Evolutionary conservation across 2,113 vertebrate genomes (phyloP).

Genomic region (Cinclus cinclus): DNA sequence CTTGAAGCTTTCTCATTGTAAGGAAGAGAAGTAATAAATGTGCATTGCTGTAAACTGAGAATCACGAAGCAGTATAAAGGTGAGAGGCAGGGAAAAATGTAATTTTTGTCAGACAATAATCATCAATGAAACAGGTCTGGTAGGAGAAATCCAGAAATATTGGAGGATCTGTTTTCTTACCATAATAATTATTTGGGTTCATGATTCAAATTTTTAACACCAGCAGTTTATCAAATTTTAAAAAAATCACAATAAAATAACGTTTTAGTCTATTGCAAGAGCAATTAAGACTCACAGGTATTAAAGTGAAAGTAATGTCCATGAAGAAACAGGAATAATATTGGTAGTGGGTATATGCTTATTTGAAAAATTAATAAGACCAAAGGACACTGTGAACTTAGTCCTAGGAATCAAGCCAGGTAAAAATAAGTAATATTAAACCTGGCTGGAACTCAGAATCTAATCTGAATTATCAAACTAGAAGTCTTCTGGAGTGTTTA

Average conservation of each 20-base stretch:
- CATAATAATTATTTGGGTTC: neutral
- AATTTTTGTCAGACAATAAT: neutral
- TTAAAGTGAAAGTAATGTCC: neutral
- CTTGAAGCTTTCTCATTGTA: neutral
- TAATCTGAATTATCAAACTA: neutral
- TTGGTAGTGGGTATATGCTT: neutral
- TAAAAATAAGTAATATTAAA: slow-evolving; percentile 32
- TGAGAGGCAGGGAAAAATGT: neutral
- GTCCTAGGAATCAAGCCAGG: slow-evolving; percentile 34
- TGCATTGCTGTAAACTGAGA: neutral
- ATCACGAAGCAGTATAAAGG: neutral
- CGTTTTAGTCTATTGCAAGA: neutral
- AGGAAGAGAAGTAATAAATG: neutral
- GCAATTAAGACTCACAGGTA: neutral
- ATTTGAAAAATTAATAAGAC: slow-evolving; percentile 8
- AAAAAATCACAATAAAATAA: neutral
- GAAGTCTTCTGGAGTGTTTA: neutral
- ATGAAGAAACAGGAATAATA: neutral
- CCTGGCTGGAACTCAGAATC: slow-evolving; percentile 7
- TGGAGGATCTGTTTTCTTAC: neutral
- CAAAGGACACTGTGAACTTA: neutral
- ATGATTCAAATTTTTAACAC: neutral
- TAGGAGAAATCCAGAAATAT: neutral
- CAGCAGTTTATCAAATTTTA: neutral
- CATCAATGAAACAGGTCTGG: neutral